A percentile compares a stretch with the other conserved stretches of the same genome.
These are phyloP conservation scores for Oryzias woworae DNA, from an alignment of 2,113 vertebrate species.

Conservation along the genomic window DNA sequence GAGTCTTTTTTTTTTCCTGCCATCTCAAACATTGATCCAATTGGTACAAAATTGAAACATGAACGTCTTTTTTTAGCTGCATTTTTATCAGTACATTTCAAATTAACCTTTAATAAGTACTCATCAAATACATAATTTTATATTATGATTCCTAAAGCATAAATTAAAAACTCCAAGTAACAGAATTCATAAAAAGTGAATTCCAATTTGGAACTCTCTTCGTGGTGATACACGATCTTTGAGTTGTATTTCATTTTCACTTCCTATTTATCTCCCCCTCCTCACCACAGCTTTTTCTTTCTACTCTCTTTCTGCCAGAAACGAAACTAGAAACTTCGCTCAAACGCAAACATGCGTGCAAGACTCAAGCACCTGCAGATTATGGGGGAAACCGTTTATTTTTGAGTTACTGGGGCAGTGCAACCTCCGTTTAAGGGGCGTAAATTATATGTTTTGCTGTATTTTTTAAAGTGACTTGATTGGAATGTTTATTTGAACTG, in stretches of 20 bases:
- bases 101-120: too few relatives aligned
- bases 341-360: background rate
- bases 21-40: background rate
- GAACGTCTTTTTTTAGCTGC: background rate
- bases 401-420: too few relatives aligned
- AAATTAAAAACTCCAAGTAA: too few relatives aligned
- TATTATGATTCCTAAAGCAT: too few relatives aligned
- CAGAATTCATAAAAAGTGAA: background rate
- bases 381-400: too few relatives aligned
- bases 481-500: too few relatives aligned
- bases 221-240: conserved; percentile 51
- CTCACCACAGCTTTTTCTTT: background rate
- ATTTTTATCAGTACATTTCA: too few relatives aligned
- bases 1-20: background rate
- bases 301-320: conserved; percentile 29
- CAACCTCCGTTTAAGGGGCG: too few relatives aligned
- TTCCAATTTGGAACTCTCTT: background rate
- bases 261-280: conserved; percentile 69
- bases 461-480: too few relatives aligned
- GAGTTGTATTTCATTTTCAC: conserved; percentile 88
- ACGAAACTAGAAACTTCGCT: conserved; percentile 63
- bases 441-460: too few relatives aligned
- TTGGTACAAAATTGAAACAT: fast-evolving
- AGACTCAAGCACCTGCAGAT: conserved; percentile 13
- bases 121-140: too few relatives aligned